A percentile compares a stretch with the other conserved stretches of the same genome.
phyloP scores from a whole-genome alignment of 2,888 invertebrate genomes.

The Meta bourneti region DNA sequence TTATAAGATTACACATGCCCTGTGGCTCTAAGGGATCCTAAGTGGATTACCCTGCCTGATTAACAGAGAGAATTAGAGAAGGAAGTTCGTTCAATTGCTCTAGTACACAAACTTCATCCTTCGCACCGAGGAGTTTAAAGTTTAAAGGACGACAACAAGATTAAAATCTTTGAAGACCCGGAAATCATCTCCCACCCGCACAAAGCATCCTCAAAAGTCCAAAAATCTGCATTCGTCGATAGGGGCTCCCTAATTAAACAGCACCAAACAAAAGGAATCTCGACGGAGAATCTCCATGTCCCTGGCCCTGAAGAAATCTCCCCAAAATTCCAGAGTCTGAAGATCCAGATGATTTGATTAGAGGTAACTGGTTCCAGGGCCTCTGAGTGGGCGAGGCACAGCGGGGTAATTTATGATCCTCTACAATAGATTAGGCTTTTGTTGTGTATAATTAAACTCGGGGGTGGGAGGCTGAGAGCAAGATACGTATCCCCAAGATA shows the following conservation, averaged over 20 bases:
- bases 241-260: slow-evolving; percentile 17
- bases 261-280: slow-evolving; percentile 18
- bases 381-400: slow-evolving; percentile 34
- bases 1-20: too few relatives aligned
- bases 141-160: not conserved
- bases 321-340: slow-evolving; percentile 5
- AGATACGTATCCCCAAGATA: slow-evolving; percentile 17
- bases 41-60: too few relatives aligned
- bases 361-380: slow-evolving; percentile 40
- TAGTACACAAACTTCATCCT: not conserved
- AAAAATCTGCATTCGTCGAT: not conserved
- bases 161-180: not conserved
- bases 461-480: slow-evolving; percentile 6
- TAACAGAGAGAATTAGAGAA: too few relatives aligned
- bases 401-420: slow-evolving; percentile 46
- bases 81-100: too few relatives aligned
- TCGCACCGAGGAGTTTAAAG: not conserved
- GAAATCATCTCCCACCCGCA: not conserved
- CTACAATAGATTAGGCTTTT: slow-evolving; percentile 36
- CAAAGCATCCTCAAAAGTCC: too few relatives aligned
- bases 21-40: too few relatives aligned
- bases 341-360: slow-evolving; percentile 54
- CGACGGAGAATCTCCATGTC: not conserved
- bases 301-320: slow-evolving; percentile 19
- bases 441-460: slow-evolving; percentile 60